Conservation (phyloP, 2,797 vertebrate species). For the Glyptemys insculpta region DNA sequence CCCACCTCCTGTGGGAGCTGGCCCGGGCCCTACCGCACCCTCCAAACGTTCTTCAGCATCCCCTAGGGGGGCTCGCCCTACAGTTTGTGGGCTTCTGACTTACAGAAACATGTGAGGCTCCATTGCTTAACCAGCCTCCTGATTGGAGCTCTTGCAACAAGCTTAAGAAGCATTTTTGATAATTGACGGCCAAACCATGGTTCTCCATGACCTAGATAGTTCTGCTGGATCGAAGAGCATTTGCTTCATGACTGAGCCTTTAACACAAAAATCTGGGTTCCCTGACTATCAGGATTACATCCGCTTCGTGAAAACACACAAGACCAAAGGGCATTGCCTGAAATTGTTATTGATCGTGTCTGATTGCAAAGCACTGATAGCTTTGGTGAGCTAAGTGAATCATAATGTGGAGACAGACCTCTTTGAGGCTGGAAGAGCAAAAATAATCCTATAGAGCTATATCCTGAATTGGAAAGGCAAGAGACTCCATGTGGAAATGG, state of each 20-base stretch:
- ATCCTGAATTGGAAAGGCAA: slow-evolving; percentile 46
- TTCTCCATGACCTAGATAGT: too few relatives aligned
- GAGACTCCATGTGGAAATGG: slow-evolving; percentile 35
- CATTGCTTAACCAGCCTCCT: neutral
- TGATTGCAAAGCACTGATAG: slow-evolving; percentile 33
- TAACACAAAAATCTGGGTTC: too few relatives aligned
- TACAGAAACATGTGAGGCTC: neutral
- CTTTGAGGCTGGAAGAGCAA: slow-evolving; percentile 31
- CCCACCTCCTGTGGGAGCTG: too few relatives aligned
- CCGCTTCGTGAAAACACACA: too few relatives aligned
- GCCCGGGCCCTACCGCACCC: too few relatives aligned
- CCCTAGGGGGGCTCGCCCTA: too few relatives aligned
- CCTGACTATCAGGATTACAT: too few relatives aligned
- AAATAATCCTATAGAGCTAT: slow-evolving; percentile 45
- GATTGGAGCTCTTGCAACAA: neutral
- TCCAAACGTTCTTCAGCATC: too few relatives aligned
- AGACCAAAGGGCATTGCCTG: too few relatives aligned
- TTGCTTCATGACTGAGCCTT: too few relatives aligned
- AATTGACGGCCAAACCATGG: neutral
- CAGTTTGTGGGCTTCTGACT: too few relatives aligned
- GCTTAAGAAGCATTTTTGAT: neutral
- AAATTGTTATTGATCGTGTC: neutral
- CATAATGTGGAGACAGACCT: slow-evolving; percentile 21
- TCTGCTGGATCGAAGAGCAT: too few relatives aligned
- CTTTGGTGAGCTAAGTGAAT: slow-evolving; percentile 21